A percentile compares a stretch with the other conserved stretches of the same genome.
Evolutionary conservation across 2,888 invertebrate genomes (phyloP).

Genomic region (Machimus rusticus): DNA sequence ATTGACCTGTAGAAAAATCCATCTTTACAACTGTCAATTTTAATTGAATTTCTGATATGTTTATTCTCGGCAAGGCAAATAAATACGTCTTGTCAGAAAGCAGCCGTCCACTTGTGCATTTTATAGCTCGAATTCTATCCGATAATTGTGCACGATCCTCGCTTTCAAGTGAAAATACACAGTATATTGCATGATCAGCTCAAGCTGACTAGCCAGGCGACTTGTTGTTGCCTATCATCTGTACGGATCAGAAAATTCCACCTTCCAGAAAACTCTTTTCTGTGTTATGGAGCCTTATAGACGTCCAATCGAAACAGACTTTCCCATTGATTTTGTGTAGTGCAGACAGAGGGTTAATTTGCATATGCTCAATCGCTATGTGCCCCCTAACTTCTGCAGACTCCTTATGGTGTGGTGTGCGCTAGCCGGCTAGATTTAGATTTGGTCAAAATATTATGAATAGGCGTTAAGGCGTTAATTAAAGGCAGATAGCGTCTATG

Average conservation of each 20-base stretch:
- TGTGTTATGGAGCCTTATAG: neutral
- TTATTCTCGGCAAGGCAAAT: slow-evolving; percentile 49
- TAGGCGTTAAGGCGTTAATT: neutral
- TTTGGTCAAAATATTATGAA: neutral
- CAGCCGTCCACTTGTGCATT: slow-evolving; percentile 33
- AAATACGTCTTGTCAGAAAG: slow-evolving; percentile 44
- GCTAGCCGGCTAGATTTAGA: neutral
- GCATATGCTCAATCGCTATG: neutral
- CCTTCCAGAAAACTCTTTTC: slow-evolving; percentile 10
- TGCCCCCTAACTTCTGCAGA: neutral
- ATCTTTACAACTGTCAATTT: slow-evolving; percentile 51
- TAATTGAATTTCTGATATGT: slow-evolving; percentile 51
- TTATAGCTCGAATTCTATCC: slow-evolving; percentile 34
- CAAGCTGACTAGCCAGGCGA: slow-evolving; percentile 10
- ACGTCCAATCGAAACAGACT: neutral
- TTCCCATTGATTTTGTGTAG: neutral
- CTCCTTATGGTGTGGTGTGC: neutral
- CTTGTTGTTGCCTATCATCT: slow-evolving; percentile 32
- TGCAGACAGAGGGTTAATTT: neutral
- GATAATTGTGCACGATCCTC: slow-evolving; percentile 36
- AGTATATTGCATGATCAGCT: slow-evolving; percentile 16
- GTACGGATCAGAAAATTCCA: slow-evolving; percentile 30
- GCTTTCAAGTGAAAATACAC: slow-evolving; percentile 19
- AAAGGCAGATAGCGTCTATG: neutral
- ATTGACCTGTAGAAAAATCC: slow-evolving; percentile 48